Base-by-base conservation (phyloP, 2,888 invertebrate species). In the Synergus japonicus region DNA sequence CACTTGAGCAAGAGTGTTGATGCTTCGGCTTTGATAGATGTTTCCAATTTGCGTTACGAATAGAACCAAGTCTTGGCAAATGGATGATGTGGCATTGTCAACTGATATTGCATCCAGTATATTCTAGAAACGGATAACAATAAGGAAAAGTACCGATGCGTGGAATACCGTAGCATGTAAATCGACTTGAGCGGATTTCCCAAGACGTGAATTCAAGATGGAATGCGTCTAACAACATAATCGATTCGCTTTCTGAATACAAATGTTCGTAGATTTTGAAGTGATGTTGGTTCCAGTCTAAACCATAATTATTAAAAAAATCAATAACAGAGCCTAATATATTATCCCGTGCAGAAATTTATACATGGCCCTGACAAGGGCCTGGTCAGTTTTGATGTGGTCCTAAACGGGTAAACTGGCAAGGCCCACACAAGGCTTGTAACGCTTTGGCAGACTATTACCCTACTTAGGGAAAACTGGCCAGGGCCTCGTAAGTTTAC, bases 31-130 rank as follows among this genome's bases (percentile, higher is more conserved):
- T 22, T 22, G 44, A 46, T 67, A 67, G 22, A 67, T 69, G 46
- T 49, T 69, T 49, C 2, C 29, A 41, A 41, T 65, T 65, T 41
- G 8, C 41, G 12, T 9, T 65, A 41, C 41, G 41, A 41, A 41
- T 41, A 2, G 64, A 10, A 37, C 37, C 64, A 29, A 64, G 29
- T 64, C 64, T 64, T 64, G 29, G 64, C 37, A 64, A 64, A 64
- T 64, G 64, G 64, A 64, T 29, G 18, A 63, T 22, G 63, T 64
- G 64, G 37, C 29, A 64, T 64, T 64, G 63, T 64, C 63, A 67
- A 44, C 41, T n/a, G 44, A 67, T 67, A 67, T 67, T 67, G 67
- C 44, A 44, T 66, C 3, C 43, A 41, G n/a, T 67, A 18, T 10
- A 67, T 67, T 44, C 46, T 8, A 65, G 15, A 1, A 13, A 43